Evolutionary conservation across 1,140 invertebrate genomes (phyloP).

Genomic region (Ceratina australensis): DNA sequence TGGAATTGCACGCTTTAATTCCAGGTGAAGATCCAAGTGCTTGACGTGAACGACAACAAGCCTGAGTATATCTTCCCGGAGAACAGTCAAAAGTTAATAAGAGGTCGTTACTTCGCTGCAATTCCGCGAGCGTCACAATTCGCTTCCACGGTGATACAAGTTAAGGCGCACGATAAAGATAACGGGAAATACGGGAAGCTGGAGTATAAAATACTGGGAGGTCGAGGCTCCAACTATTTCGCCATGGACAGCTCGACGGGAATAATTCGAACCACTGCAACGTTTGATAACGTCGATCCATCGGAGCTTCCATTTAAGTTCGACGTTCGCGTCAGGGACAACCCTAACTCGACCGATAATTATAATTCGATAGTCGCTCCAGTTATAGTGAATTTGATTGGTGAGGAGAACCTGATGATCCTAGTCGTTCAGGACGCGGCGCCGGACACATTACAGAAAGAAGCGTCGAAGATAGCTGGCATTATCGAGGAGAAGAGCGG

Average conservation of each 20-base stretch:
- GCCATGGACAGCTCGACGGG: constrained; percentile 86
- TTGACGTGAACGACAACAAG: constrained; percentile 93
- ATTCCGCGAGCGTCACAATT: constrained; percentile 86
- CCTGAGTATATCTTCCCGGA: constrained; percentile 89
- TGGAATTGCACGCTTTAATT: not conserved
- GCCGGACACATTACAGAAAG: constrained; percentile 85
- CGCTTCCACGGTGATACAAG: constrained; percentile 87
- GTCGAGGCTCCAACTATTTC: constrained; percentile 85
- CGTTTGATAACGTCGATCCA: constrained; percentile 84
- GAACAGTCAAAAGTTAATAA: constrained; percentile 71
- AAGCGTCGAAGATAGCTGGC: constrained; percentile 83
- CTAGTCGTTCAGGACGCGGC: constrained; percentile 87
- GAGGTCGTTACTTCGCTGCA: constrained; percentile 85
- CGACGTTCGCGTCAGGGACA: constrained; percentile 87
- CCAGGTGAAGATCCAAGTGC: constrained; percentile 88
- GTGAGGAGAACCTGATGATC: constrained; percentile 86
- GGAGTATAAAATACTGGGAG: constrained; percentile 84
- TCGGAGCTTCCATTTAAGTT: constrained; percentile 86
- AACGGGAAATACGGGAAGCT: constrained; percentile 89
- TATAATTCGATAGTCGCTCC: constrained; percentile 83
- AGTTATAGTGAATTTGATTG: constrained; percentile 86
- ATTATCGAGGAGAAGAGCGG: constrained; percentile 87
- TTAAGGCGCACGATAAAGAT: constrained; percentile 90
- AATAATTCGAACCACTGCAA: constrained; percentile 85
- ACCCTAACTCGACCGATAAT: constrained; percentile 83